Evolutionary conservation across 2,797 vertebrate species (phyloP), one percentile per base, ranked within the genome.

Genomic region (Pampus argenteus): DNA sequence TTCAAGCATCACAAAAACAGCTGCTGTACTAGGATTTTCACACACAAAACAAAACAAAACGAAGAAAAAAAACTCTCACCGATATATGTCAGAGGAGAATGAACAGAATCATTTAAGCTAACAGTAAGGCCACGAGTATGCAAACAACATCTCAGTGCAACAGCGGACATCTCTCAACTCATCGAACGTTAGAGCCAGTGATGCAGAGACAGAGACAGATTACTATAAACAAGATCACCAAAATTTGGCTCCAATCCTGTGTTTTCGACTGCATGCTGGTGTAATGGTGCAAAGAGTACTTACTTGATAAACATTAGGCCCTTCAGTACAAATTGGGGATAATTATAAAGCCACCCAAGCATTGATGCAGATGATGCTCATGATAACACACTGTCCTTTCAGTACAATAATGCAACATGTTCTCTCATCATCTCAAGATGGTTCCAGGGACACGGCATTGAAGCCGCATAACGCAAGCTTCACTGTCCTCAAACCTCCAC

Each of bases 371-470:
- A 70, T 56, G 36, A 61, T 61, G 34, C 26, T 57, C 63, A 52
- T 25, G 63, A 59, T 65, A 65, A 76, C 52, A 18, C 17, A 0
- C 34, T 61, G 70, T 68, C 45, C 61, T 50, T 40, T 13, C 51
- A 56, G 38, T 31, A 47, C 3, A 1, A 55, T 64, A 56, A 72
- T 51, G 45, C 48, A 42, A 23, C 0, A 5, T 38, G 26, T 72
- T 38, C 11, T 45, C 47, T 42, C 20, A 29, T 66, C 45, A 50
- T 58, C 29, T 56, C 34, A 45, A 45, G 22, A 63, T 59, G 22
- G 23, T 14, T 74, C 45, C 42, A 60, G 60, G 49, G 29, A 68
- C 69, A 64, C 3, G 54, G 45, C 75, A 54, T n/a, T 66, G 60
- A 47, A 49, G 66, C 44, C 42, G 44, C 44, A 34, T 55, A 57